Conservation (phyloP, 2,888 invertebrate species). For the Synanthedon formicaeformis region DNA sequence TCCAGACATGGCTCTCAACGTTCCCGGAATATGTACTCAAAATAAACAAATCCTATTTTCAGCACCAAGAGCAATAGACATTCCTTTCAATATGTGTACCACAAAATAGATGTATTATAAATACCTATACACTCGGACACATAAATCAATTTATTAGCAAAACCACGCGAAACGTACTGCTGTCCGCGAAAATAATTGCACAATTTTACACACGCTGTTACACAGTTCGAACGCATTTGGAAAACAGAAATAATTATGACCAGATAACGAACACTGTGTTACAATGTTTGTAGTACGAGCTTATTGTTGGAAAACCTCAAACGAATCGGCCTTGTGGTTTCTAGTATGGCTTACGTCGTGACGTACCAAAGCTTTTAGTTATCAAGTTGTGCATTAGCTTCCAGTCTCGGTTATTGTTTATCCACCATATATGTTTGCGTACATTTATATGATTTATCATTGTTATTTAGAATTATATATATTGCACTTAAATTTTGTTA, state of each 20-base stretch:
- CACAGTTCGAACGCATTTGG: not conserved
- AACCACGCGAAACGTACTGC: not conserved
- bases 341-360: conserved; percentile 13
- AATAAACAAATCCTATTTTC: conserved; percentile 4
- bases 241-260: not conserved
- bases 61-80: conserved; percentile 4
- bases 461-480: conserved; percentile 14
- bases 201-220: not conserved
- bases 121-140: conserved; percentile 9
- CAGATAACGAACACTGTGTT: not conserved
- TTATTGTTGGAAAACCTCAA: not conserved
- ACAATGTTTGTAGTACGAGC: not conserved
- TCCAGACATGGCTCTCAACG: not conserved
- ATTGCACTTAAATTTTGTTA: not conserved
- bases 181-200: not conserved
- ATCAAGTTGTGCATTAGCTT: conserved; percentile 41
- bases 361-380: conserved; percentile 49
- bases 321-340: not conserved
- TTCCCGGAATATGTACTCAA: conserved; percentile 1
- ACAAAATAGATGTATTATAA: conserved; percentile 22
- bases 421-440: conserved; percentile 22
- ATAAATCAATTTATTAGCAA: conserved; percentile 21
- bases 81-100: conserved; percentile 5
- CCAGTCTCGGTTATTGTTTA: conserved; percentile 23
- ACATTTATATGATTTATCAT: conserved; percentile 31